These are phyloP conservation scores for Brachionus calyciflorus DNA, from an alignment of 1,140 invertebrate species.

Conservation along the genomic window DNA sequence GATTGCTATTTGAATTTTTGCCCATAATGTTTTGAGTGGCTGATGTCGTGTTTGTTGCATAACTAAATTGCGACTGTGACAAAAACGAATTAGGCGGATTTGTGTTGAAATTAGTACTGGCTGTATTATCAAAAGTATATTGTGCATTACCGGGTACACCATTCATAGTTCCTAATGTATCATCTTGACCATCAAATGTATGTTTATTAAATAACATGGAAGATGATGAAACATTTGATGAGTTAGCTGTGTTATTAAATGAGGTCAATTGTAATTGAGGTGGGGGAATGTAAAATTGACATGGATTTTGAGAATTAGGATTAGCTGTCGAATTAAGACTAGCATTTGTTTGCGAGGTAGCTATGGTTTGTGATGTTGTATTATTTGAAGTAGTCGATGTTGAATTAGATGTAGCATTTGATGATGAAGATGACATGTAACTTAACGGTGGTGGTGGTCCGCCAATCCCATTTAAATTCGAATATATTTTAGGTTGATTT, in stretches of 20 bases:
- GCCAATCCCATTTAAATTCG: conserved; percentile 37
- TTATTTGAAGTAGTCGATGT: conserved; percentile 39
- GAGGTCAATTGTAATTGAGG: conserved; percentile 31
- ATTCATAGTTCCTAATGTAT: not conserved
- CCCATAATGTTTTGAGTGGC: not conserved
- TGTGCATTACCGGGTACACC: not conserved
- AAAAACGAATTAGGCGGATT: conserved; percentile 14
- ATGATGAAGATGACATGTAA: conserved; percentile 36
- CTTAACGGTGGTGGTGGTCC: conserved; percentile 35
- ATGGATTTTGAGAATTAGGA: not conserved
- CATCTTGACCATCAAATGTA: conserved; percentile 20
- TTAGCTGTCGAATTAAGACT: not conserved
- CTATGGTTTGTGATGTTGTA: conserved; percentile 11
- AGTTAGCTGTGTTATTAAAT: not conserved
- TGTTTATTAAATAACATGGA: conserved; percentile 17
- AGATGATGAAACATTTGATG: conserved; percentile 16
- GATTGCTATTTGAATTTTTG: conserved; percentile 6
- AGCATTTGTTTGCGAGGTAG: not conserved
- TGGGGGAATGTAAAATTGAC: conserved; percentile 26
- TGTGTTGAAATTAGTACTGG: not conserved
- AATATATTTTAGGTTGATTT: conserved; percentile 24
- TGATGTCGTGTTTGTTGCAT: not conserved
- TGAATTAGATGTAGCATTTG: conserved; percentile 43
- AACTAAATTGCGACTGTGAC: conserved; percentile 17
- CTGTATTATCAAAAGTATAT: not conserved